A percentile compares a stretch with the other conserved stretches of the same genome.
Conservation (phyloP, 2,888 invertebrate genomes). For the Drosophila eohydei region DNA sequence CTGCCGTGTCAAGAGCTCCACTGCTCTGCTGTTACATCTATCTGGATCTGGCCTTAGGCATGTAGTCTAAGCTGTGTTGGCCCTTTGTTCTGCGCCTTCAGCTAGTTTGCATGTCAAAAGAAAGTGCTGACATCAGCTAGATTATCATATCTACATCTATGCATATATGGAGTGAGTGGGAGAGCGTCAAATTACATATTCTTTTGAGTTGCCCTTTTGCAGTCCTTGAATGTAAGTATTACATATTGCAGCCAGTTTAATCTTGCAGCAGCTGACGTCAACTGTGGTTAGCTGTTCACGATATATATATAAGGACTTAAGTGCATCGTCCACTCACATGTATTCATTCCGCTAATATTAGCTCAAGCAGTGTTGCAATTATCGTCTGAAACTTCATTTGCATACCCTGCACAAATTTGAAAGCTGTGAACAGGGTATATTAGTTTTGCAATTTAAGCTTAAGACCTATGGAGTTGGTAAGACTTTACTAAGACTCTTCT, state of each 20-base stretch:
- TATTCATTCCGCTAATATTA: neutral
- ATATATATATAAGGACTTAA: neutral
- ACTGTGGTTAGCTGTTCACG: neutral
- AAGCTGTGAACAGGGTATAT: neutral
- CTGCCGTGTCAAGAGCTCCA: neutral
- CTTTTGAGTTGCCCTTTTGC: neutral
- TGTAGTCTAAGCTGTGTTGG: neutral
- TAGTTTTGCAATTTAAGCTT: neutral
- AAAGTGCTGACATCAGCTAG: slow-evolving; percentile 16
- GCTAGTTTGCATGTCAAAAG: slow-evolving; percentile 34
- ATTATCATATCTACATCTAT: neutral
- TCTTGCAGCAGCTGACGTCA: neutral
- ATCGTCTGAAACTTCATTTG: neutral
- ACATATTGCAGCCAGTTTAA: neutral
- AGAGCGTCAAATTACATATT: neutral
- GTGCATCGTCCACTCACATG: neutral
- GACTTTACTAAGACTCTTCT: neutral
- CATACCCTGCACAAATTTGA: neutral
- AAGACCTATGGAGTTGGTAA: too few relatives aligned
- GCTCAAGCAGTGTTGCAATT: neutral
- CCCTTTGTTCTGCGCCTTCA: slow-evolving; percentile 21
- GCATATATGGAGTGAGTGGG: neutral
- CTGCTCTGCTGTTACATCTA: slow-evolving; percentile 12
- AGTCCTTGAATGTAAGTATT: neutral
- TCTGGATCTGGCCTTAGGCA: slow-evolving; percentile 4